Percentiles rank a stretch among this genome's conserved stretches.
Conservation (phyloP, 2,113 vertebrate genomes). For the Zapornia atra region DNA sequence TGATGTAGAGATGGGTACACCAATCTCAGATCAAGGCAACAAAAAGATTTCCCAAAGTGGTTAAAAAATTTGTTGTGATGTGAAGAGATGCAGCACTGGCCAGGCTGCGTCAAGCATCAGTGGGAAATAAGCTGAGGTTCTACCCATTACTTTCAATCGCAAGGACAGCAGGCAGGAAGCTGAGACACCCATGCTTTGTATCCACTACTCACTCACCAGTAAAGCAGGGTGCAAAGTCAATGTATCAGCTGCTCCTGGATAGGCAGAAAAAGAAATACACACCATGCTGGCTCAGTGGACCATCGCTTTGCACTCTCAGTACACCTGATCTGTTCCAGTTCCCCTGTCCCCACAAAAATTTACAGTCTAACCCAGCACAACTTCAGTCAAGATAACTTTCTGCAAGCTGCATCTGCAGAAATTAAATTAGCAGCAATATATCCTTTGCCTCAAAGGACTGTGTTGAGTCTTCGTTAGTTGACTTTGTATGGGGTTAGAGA, state of each 20-base stretch:
- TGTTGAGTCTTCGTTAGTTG: rapidly evolving
- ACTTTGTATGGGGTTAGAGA: not conserved
- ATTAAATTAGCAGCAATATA: slow-evolving; percentile 30
- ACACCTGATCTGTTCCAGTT: not conserved
- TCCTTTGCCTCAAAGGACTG: slow-evolving; percentile 35
- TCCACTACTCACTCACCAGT: not conserved
- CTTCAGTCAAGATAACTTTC: not conserved
- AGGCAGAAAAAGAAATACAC: not conserved
- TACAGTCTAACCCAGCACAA: not conserved
- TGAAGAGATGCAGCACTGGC: not conserved
- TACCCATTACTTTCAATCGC: not conserved
- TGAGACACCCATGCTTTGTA: not conserved
- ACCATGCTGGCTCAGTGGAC: not conserved
- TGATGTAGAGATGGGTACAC: not conserved
- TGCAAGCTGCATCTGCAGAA: slow-evolving; percentile 20
- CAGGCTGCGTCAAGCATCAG: not conserved
- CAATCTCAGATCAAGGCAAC: not conserved
- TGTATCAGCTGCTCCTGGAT: not conserved
- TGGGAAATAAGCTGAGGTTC: not conserved
- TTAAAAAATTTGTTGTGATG: not conserved
- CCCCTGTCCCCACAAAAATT: slow-evolving; percentile 1
- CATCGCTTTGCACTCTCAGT: not conserved
- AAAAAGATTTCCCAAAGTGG: not conserved
- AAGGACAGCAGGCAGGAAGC: not conserved
- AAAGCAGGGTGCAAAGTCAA: not conserved